Conservation (phyloP, 2,113 vertebrate genomes). For the Poecilia latipinna region DNA sequence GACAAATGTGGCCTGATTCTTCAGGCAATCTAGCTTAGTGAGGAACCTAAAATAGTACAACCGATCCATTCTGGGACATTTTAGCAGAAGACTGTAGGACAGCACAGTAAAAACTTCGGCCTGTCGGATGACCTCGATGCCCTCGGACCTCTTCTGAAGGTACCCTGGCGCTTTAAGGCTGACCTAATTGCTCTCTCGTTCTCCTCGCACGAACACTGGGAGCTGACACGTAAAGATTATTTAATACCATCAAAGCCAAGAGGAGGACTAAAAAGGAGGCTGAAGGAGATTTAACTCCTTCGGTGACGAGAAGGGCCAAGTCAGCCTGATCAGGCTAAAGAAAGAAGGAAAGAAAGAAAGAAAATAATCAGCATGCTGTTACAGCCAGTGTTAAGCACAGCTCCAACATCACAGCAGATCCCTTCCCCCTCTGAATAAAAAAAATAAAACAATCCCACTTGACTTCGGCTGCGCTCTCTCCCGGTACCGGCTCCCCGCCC, state of each 20-base stretch:
- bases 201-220: slow-evolving; percentile 68
- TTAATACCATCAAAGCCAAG: slow-evolving; percentile 83
- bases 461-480: slow-evolving; percentile 54
- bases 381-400: slow-evolving; percentile 42
- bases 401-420: slow-evolving; percentile 71
- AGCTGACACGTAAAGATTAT: slow-evolving; percentile 81
- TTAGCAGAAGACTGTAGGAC: slow-evolving; percentile 61
- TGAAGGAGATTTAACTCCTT: slow-evolving; percentile 51
- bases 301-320: slow-evolving; percentile 21
- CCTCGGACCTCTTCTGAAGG: slow-evolving; percentile 52
- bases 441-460: slow-evolving; percentile 53
- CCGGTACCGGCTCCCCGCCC: slow-evolving; percentile 72
- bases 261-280: slow-evolving; percentile 62
- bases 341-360: slow-evolving; percentile 21
- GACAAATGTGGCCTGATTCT: slow-evolving; percentile 76
- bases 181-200: slow-evolving; percentile 77
- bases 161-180: slow-evolving; percentile 72
- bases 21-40: slow-evolving; percentile 72
- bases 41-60: slow-evolving; percentile 74
- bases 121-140: slow-evolving; percentile 57
- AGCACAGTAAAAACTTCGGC: slow-evolving; percentile 43
- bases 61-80: slow-evolving; percentile 67
- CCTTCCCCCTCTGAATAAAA: slow-evolving; percentile 47
- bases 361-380: too few relatives aligned
- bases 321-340: slow-evolving; percentile 8